A percentile compares a stretch with the other conserved stretches of the same genome.
These are phyloP conservation scores for Therioaphis trifolii DNA, from an alignment of 2,888 invertebrate species.

Conservation along the genomic window DNA sequence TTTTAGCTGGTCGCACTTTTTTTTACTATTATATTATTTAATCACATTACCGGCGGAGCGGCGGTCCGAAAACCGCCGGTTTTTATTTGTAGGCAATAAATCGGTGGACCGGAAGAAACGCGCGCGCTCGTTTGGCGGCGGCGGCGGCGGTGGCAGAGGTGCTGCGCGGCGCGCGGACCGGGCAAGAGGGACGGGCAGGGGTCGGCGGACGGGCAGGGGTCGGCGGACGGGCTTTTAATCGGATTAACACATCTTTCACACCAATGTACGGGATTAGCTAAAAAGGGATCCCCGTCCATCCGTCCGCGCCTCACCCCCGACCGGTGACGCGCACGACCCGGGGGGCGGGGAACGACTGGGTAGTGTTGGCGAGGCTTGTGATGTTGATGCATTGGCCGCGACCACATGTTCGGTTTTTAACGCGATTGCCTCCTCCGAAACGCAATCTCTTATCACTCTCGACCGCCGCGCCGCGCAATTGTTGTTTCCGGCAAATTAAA, in stretches of 20 bases:
- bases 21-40: conserved; percentile 37
- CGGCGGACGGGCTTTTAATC: conserved; percentile 60
- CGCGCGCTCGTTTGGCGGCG: neutral
- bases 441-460: conserved; percentile 49
- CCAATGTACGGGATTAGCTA: conserved; percentile 51
- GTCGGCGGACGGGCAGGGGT: too few species aligned
- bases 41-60: conserved; percentile 45
- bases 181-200: too few species aligned
- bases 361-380: conserved; percentile 1
- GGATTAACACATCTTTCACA: conserved; percentile 61
- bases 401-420: conserved; percentile 63
- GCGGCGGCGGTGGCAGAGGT: neutral
- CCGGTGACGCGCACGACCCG: neutral
- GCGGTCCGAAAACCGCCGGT: conserved; percentile 25
- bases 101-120: conserved; percentile 60
- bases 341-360: neutral
- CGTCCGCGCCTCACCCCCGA: neutral
- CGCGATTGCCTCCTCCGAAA: conserved; percentile 47
- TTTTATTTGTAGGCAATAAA: conserved; percentile 52
- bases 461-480: neutral
- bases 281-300: conserved; percentile 49
- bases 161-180: neutral
- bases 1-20: conserved; percentile 22
- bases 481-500: conserved; percentile 60
- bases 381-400: conserved; percentile 57